These are phyloP conservation scores for Hipparchia sbordonii DNA, from an alignment of 2,888 invertebrate species.

Conservation along the genomic window DNA sequence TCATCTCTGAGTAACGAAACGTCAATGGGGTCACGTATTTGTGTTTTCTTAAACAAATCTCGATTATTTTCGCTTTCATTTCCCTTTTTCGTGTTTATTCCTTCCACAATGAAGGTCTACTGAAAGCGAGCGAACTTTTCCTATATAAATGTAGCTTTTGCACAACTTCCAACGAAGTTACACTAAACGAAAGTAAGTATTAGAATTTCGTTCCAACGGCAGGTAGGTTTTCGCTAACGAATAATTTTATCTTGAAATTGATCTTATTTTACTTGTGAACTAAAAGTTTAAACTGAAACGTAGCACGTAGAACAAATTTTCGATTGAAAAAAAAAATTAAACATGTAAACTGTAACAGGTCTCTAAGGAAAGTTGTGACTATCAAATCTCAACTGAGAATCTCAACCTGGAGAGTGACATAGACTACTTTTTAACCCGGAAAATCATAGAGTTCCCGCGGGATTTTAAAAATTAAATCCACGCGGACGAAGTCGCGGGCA, in stretches of 20 bases:
- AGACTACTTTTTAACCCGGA: too few relatives aligned
- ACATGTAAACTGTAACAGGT: too few relatives aligned
- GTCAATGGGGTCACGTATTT: constrained; percentile 71
- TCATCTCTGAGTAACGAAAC: constrained; percentile 57
- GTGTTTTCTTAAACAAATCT: constrained; percentile 65
- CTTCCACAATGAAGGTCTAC: constrained; percentile 33
- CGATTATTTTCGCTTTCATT: constrained; percentile 43
- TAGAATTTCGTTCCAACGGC: constrained; percentile 31
- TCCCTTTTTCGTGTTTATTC: constrained; percentile 41
- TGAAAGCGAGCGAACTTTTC: constrained; percentile 26
- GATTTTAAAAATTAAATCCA: too few relatives aligned
- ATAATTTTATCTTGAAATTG: constrained; percentile 12
- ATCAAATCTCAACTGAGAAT: too few relatives aligned
- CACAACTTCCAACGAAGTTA: constrained; percentile 36
- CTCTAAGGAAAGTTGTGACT: too few relatives aligned
- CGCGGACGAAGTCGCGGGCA: too few relatives aligned
- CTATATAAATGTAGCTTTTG: constrained; percentile 14
- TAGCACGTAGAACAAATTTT: neutral
- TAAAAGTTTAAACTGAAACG: neutral
- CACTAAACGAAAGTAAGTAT: constrained; percentile 39
- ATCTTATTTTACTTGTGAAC: constrained; percentile 4
- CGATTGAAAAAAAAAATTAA: neutral
- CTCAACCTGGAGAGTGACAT: too few relatives aligned
- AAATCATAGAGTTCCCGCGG: too few relatives aligned
- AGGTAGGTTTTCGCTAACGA: constrained; percentile 8